These are phyloP conservation scores for Hylaeus volcanicus DNA, from an alignment of 1,140 invertebrate species.

Conservation along the genomic window DNA sequence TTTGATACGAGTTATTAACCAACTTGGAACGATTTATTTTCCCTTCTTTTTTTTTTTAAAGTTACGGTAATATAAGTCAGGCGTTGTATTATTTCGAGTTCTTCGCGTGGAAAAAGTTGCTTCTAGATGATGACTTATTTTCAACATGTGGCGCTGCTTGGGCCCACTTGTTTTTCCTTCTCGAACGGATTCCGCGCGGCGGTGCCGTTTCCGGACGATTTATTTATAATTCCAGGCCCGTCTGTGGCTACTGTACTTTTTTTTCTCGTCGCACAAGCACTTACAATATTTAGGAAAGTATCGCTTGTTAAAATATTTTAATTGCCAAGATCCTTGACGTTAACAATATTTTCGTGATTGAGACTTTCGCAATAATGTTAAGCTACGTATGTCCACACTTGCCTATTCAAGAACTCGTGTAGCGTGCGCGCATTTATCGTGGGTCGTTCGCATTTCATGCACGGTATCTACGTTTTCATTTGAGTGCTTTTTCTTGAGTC, in stretches of 20 bases:
- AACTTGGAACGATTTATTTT: slow-evolving; percentile 41
- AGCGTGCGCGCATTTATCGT: background rate
- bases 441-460: background rate
- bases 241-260: slow-evolving; percentile 52
- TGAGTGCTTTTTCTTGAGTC: background rate
- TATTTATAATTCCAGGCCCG: slow-evolving; percentile 73
- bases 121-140: slow-evolving; percentile 44
- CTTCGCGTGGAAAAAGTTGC: slow-evolving; percentile 4
- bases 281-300: no score
- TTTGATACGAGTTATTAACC: slow-evolving; percentile 46
- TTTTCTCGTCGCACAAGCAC: no score
- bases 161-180: slow-evolving; percentile 25
- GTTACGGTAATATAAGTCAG: slow-evolving; percentile 16
- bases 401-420: background rate
- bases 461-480: slow-evolving; percentile 21
- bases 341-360: background rate
- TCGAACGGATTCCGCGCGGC: background rate
- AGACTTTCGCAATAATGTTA: slow-evolving; percentile 20
- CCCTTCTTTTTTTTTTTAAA: slow-evolving; percentile 2
- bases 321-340: no score
- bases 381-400: background rate
- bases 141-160: slow-evolving; percentile 35
- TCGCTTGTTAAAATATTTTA: no score
- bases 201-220: slow-evolving; percentile 40
- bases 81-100: slow-evolving; percentile 32